Base-by-base conservation (phyloP, 2,797 vertebrate genomes). In the Labeo calbasu region DNA sequence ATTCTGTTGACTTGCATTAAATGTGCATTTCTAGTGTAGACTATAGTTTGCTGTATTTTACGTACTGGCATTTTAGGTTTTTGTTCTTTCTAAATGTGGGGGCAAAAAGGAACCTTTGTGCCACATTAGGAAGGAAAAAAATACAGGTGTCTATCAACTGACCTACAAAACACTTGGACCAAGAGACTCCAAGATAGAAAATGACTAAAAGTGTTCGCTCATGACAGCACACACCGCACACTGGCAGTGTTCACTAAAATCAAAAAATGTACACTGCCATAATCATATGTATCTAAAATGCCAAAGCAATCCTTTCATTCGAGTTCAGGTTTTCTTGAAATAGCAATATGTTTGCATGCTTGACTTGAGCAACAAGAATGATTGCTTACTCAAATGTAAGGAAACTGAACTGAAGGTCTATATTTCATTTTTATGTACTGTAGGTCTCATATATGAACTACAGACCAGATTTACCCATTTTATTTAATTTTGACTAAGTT, bases 341-440 rank as follows among this genome's bases (percentile, higher is more conserved):
- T 21, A 25, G 36, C 32, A 23, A 23, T 43, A 40, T 15, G 28
- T 25, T 61, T 59, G 6, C 36, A 17, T 5, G n/a, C 28, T 76
- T 57, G 12, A 40, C 36, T 21, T n/a, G 7, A 68, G 13, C 9
- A 9, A 23, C 66, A 55, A 4, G 2, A 36, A 50, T 19, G 12
- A 63, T 32, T 63, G 46, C 12, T 36, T 50, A 51, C 40, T 21
- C 21, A 55, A 43, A 57, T 32, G 14, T 23, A 55, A 80, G 48
- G n/a, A 3, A 19, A 61, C 7, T 36, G 8, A 5, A 43, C 9
- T 23, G 15, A 28, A 68, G 55, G 12, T 79, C n/a, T n/a, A 53
- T 25, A 15, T 53, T 79, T 79, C 19, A 68, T 19, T 68, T 68
- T 79, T 10, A n/a, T 28, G 51, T 43, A 65, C 25, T 32, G 61